These are phyloP conservation scores for Lysandra bellargus DNA, from an alignment of 2,888 invertebrate species.

Conservation along the genomic window DNA sequence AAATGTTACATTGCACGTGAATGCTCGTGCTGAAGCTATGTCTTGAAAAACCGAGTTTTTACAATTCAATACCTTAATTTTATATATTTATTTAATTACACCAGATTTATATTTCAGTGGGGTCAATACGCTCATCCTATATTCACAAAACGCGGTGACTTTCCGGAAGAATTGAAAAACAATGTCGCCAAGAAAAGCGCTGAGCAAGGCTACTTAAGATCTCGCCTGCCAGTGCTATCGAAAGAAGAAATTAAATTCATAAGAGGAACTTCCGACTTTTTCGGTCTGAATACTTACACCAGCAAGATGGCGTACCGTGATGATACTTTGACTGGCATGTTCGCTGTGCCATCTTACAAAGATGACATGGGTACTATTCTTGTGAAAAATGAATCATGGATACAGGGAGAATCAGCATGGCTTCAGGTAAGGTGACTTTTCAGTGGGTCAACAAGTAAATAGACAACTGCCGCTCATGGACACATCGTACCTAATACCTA, in stretches of 20 bases:
- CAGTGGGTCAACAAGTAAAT: too few species aligned
- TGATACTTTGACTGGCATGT: constrained; percentile 61
- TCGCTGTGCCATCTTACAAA: constrained; percentile 59
- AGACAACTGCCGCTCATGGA: too few species aligned
- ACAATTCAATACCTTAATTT: too few species aligned
- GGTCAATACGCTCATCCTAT: constrained; percentile 68
- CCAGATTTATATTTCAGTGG: constrained; percentile 53
- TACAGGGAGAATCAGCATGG: constrained; percentile 56
- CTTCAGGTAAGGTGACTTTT: constrained; percentile 51
- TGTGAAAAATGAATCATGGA: constrained; percentile 57
- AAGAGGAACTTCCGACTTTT: constrained; percentile 83
- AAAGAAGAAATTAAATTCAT: constrained; percentile 80
- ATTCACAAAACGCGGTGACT: constrained; percentile 71
- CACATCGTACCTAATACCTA: too few species aligned
- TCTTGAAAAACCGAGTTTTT: too few species aligned
- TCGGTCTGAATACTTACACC: constrained; percentile 84
- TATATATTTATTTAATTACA: too few species aligned
- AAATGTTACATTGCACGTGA: too few species aligned
- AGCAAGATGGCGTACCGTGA: constrained; percentile 65
- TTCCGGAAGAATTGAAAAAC: constrained; percentile 66
- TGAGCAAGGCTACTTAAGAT: constrained; percentile 66
- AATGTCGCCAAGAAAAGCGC: constrained; percentile 68
- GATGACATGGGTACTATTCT: constrained; percentile 61
- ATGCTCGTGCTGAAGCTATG: too few species aligned
- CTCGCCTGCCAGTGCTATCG: constrained; percentile 74